These are phyloP conservation scores for Piprites chloris DNA, from an alignment of 2,113 vertebrate species.

Conservation along the genomic window DNA sequence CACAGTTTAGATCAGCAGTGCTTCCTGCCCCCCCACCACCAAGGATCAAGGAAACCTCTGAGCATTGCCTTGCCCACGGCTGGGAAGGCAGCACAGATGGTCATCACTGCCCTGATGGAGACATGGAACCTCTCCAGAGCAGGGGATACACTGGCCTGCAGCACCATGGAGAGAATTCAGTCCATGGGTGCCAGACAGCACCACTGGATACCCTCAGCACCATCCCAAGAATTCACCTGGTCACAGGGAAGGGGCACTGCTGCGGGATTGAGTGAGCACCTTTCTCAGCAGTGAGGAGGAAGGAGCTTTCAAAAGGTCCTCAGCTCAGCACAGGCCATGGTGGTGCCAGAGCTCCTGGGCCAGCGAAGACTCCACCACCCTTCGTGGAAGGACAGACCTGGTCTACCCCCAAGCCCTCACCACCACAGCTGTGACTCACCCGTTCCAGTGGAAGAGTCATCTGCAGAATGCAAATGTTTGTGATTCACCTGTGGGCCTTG, in stretches of 20 bases:
- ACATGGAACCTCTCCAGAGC: fast-evolving
- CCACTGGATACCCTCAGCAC: fast-evolving
- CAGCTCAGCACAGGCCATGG: background rate
- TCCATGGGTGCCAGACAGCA: background rate
- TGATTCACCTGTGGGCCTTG: background rate
- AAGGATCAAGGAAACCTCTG: background rate
- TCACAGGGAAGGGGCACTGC: background rate
- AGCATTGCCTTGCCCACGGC: background rate
- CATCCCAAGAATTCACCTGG: background rate
- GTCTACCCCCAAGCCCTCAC: background rate
- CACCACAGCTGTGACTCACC: constrained; percentile 6
- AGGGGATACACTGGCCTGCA: fast-evolving
- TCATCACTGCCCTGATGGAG: background rate
- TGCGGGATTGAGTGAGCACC: background rate
- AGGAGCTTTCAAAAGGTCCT: background rate
- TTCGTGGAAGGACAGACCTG: background rate
- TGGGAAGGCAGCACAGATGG: fast-evolving
- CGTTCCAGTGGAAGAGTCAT: background rate
- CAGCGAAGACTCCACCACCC: background rate
- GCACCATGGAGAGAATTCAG: background rate
- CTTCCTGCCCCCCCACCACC: background rate
- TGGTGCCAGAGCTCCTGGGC: background rate
- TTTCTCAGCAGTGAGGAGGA: background rate
- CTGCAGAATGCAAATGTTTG: background rate
- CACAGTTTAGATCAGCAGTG: background rate